Percentiles rank a stretch among this genome's conserved stretches.
phyloP scores from a whole-genome alignment of 2,888 invertebrate genomes.

The Polietes domitor region DNA sequence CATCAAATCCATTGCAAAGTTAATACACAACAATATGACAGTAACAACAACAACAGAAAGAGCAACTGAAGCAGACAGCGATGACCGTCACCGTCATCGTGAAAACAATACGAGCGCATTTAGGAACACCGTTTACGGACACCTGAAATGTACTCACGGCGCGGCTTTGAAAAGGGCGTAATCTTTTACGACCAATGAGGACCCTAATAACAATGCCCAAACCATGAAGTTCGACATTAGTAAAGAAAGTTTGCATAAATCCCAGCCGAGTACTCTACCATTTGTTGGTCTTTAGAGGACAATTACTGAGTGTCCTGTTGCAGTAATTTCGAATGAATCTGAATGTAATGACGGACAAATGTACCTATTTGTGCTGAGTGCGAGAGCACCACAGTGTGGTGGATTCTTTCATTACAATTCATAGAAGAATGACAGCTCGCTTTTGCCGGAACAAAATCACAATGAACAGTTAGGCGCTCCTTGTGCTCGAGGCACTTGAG shows the following conservation, averaged over 20 bases:
- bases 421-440: constrained; percentile 10
- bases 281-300: constrained; percentile 20
- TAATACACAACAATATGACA: constrained; percentile 2
- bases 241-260: constrained; percentile 22
- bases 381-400: constrained; percentile 16
- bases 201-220: constrained; percentile 9
- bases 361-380: background rate
- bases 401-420: constrained; percentile 10
- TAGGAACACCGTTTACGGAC: constrained; percentile 17
- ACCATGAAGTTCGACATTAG: constrained; percentile 23
- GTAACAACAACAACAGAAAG: background rate
- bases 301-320: constrained; percentile 19
- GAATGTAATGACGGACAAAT: constrained; percentile 3
- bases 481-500: background rate
- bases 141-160: background rate
- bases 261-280: background rate
- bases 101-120: background rate
- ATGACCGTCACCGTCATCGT: background rate
- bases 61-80: background rate
- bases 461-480: constrained; percentile 53
- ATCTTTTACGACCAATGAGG: constrained; percentile 22
- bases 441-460: background rate
- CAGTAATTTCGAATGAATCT: constrained; percentile 1
- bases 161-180: constrained; percentile 20
- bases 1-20: constrained; percentile 28